Percentiles rank a stretch among this genome's conserved stretches.
Conservation (phyloP, 2,797 vertebrate species). For the Spondyliosoma cantharus region DNA sequence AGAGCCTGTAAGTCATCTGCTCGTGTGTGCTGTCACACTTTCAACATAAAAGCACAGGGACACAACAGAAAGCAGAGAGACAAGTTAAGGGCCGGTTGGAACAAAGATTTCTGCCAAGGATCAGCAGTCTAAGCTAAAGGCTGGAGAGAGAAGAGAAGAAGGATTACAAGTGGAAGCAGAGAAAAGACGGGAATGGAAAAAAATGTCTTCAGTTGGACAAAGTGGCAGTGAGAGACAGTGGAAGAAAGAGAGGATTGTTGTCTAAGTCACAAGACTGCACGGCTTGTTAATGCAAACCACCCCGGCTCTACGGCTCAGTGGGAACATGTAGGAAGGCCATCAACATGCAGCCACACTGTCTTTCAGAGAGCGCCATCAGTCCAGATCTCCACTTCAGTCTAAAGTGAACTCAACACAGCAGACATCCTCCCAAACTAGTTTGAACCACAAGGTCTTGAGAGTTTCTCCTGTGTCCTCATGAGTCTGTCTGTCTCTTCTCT, state of each 20-base stretch:
- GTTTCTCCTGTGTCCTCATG: neutral
- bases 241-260: conserved; percentile 45
- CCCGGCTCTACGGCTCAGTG: neutral
- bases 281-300: conserved; percentile 1
- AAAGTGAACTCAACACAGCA: neutral
- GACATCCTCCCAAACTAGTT: neutral
- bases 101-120: conserved; percentile 6
- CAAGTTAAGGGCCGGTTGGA: neutral
- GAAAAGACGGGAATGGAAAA: neutral
- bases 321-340: conserved; percentile 22
- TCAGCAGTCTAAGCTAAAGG: conserved; percentile 26
- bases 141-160: conserved; percentile 23
- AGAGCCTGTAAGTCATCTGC: neutral
- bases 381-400: neutral
- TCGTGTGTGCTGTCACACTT: neutral
- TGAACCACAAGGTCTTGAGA: too few relatives aligned
- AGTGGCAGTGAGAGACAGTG: conserved; percentile 10
- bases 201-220: conserved; percentile 12
- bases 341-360: conserved; percentile 2
- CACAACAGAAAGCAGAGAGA: neutral
- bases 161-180: conserved; percentile 7
- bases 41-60: neutral
- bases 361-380: neutral
- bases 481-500: neutral
- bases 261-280: conserved; percentile 35